phyloP scores from a whole-genome alignment of 1,140 invertebrate genomes.

The Elymnias hypermnestra region DNA sequence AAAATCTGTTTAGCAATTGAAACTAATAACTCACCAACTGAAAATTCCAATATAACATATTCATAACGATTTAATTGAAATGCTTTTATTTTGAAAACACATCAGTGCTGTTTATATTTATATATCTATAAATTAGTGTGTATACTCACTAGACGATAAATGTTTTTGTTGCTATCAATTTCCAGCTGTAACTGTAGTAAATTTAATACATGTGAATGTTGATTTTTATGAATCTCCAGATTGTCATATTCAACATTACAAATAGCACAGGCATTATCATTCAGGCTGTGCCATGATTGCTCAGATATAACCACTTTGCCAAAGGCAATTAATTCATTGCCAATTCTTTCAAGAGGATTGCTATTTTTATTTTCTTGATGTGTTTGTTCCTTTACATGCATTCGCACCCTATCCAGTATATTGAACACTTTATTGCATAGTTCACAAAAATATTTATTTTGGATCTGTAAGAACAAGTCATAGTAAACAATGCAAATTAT shows the following conservation, averaged over 20 bases:
- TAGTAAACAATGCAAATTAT: not conserved
- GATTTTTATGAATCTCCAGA: conserved; percentile 18
- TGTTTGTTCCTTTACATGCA: conserved; percentile 20
- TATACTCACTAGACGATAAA: conserved; percentile 26
- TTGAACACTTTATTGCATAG: conserved; percentile 26
- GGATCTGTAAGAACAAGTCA: conserved; percentile 22
- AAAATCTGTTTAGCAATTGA: no score
- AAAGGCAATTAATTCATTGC: conserved; percentile 19
- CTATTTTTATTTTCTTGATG: conserved; percentile 15
- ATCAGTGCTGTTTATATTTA: not conserved
- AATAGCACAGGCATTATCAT: conserved; percentile 21
- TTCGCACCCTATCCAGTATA: conserved; percentile 19
- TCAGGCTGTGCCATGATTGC: conserved; percentile 24
- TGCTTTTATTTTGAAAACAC: no score
- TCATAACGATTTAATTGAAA: no score
- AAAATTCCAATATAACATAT: no score
- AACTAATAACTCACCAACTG: no score
- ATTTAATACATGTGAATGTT: conserved; percentile 23
- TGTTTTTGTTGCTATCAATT: conserved; percentile 10
- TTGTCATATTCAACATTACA: conserved; percentile 29
- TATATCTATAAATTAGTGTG: not conserved
- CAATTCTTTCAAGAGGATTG: conserved; percentile 1
- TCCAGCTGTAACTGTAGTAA: conserved; percentile 21
- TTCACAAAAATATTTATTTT: conserved; percentile 31
- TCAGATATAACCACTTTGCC: conserved; percentile 18